Percentiles rank a stretch among this genome's conserved stretches.
phyloP scores from a whole-genome alignment of 2,113 vertebrate species.

The Rhabdornis inornatus region DNA sequence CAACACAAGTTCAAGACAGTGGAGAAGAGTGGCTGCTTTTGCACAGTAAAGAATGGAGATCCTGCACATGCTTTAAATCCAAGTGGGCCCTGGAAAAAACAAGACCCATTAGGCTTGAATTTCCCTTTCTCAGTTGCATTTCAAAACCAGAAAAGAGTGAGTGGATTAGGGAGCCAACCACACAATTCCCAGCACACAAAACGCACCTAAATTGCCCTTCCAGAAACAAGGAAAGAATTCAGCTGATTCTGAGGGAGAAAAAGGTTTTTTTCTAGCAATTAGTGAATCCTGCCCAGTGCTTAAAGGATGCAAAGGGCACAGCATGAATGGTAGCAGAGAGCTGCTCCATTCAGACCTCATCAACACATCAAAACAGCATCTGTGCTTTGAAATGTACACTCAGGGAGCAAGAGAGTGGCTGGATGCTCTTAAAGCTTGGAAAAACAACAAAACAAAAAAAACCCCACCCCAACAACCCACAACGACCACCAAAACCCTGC shows the following conservation, averaged over 20 bases:
- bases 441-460: background rate
- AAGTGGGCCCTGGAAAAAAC: background rate
- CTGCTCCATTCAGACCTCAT: background rate
- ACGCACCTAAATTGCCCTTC: background rate
- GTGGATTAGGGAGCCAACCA: background rate
- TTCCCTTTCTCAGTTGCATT: background rate
- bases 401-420: background rate
- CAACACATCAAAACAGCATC: constrained; percentile 14
- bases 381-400: background rate
- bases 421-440: constrained; percentile 1
- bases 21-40: background rate
- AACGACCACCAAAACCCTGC: background rate
- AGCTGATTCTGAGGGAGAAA: background rate
- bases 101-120: background rate
- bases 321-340: background rate
- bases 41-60: background rate
- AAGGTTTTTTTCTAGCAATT: background rate
- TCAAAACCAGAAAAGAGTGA: background rate
- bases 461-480: too few relatives aligned
- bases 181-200: background rate
- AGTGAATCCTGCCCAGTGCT: background rate
- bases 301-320: background rate
- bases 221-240: background rate
- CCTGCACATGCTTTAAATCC: background rate
- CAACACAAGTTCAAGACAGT: background rate